Conservation (phyloP, 2,888 invertebrate species). For the Terebella lapidaria region DNA sequence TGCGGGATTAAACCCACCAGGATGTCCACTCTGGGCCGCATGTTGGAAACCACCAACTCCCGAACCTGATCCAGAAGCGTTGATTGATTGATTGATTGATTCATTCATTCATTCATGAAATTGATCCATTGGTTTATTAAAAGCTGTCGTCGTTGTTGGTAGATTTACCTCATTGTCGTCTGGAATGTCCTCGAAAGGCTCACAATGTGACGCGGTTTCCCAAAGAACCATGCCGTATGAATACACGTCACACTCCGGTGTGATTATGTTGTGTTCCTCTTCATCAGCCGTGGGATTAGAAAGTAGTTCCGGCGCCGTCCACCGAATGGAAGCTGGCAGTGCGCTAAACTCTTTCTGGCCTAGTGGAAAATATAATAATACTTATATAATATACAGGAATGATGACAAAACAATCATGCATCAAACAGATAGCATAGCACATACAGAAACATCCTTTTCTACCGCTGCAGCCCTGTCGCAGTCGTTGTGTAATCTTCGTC, state of each 20-base stretch:
- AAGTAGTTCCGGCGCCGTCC: constrained; percentile 48
- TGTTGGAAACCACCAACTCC: neutral
- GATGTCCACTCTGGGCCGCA: neutral
- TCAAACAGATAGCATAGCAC: too few relatives aligned
- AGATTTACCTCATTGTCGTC: constrained; percentile 36
- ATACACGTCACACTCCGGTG: constrained; percentile 40
- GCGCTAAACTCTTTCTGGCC: constrained; percentile 40
- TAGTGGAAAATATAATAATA: constrained; percentile 9
- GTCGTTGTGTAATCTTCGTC: constrained; percentile 41
- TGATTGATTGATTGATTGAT: too few relatives aligned
- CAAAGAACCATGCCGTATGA: constrained; percentile 47
- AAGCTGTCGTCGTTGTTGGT: neutral
- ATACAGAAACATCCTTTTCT: constrained; percentile 33
- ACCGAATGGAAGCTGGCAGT: constrained; percentile 39
- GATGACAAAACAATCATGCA: too few relatives aligned
- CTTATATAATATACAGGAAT: too few relatives aligned
- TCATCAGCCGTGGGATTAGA: constrained; percentile 28
- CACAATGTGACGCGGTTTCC: constrained; percentile 37
- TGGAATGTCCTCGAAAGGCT: constrained; percentile 42
- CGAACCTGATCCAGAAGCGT: neutral
- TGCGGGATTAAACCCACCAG: neutral
- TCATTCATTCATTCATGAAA: too few relatives aligned
- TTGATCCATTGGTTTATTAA: neutral
- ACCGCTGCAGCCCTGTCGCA: constrained; percentile 36
- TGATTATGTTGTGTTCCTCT: constrained; percentile 26